Evolutionary conservation across 2,888 invertebrate species (phyloP), one percentile per base, ranked within the genome.

Genomic region (Trissolcus brochymenae): DNA sequence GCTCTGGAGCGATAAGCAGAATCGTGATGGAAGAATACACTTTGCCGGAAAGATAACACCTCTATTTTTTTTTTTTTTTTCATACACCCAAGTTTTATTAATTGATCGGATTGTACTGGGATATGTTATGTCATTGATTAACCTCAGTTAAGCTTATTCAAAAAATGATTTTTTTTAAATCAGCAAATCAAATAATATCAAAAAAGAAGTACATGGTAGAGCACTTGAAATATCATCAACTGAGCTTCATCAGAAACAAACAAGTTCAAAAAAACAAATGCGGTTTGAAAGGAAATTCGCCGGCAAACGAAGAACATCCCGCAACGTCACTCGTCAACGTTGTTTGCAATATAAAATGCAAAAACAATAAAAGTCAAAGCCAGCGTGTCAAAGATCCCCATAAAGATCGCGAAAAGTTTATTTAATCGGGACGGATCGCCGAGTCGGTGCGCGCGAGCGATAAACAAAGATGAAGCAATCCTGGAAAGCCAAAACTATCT

Each of bases 381-480:
- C 43, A 6, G 61, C 40, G 7, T 51, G 62, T 75, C 64, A 64
- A 65, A 59, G 65, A 76, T 60, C 49, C 46, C 13, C 57, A 60
- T 55, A 70, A 70, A 68, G 70, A 70, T 62, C 61, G 74, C 59
- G 70, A 51, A 68, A 79, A 75, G 78, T 84, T 84, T 82, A 82
- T 83, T 83, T 83, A 81, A 84, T 83, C 81, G 80, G 25, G 70
- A 35, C 35, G 35, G 6, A 11, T 35, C 65, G 65, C 51, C 75
- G 79, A 1, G 60, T 6, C 76, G 79, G 80, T 75, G 74, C 71
- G 75, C 77, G 77, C 17, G 49, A 41, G 56, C 66, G 57, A 65
- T 81, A 82, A 73, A 82, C 80, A 76, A 82, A 78, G 80, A 81
- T 80, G 66, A 64, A 71, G 77, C 67, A 65, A 77, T 77, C 80